Evolutionary conservation across 2,888 invertebrate genomes (phyloP), one percentile per base, ranked within the genome.

Genomic region (Phorcus lineatus): DNA sequence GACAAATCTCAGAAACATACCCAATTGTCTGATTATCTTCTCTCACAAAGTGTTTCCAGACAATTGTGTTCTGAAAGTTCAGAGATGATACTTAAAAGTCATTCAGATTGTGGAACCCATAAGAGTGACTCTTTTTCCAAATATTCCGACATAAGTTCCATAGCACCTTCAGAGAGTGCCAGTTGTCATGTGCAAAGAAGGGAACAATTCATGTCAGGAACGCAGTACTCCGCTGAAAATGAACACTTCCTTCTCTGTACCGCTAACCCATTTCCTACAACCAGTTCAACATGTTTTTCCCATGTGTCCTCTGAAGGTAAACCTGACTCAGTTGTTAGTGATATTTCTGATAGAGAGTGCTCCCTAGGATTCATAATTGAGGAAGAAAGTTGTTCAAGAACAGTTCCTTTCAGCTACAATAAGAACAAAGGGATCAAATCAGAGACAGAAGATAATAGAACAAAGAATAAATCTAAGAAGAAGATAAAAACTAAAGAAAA

Each of bases 301-400:
- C 7, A 47, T 70, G 40, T 70, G 70, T 70, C 70, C 1, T n/a
- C 22, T 2, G 57, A 57, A 24, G 13, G 19, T 24, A 19, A 19
- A 24, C 24, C 57, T 24, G 70, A 40, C 19, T 40, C 70, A 11
- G 6, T 70, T 13, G 40, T 0, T 40, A 36, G 70, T 19, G 40
- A 70, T 19, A 31, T 70, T 11, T 70, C 70, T 17, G 70, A 70
- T 11, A 4, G n/a, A 4, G 70, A 70, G 3, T 70, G 70, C 36
- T 40, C 70, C n/a, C 40, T 40, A 36, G 70, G 36, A 17, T 19
- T 70, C 19, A 70, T 40, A 4, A 31, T 70, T 6, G 40, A 70
- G 70, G 70, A 70, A 13, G 70, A 70, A 36, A 40, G 31, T 31
- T 70, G 70, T 36, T 70, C 70, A n/a, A 36, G 70, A 40, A 70